Percentiles rank a stretch among this genome's conserved stretches.
Evolutionary conservation across 2,113 vertebrate species (phyloP).

Genomic region (Tringa solitaria): DNA sequence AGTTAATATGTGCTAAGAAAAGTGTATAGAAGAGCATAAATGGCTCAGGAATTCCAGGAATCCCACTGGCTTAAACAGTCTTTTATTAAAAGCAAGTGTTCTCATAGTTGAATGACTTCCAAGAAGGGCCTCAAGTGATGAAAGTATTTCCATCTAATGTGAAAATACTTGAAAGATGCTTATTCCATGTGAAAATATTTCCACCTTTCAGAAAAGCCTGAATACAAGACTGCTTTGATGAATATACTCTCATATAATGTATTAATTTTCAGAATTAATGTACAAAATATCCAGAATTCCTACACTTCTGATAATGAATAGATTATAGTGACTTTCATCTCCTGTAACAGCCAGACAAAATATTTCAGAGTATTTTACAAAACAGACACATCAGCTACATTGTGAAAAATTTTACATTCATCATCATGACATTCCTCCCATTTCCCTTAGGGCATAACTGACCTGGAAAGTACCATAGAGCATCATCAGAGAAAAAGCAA

Average conservation of each 20-base stretch:
- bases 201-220: slow-evolving; percentile 6
- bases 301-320: background rate
- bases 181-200: slow-evolving; percentile 29
- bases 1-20: slow-evolving; percentile 19
- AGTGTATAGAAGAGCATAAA: slow-evolving; percentile 31
- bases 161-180: slow-evolving; percentile 20
- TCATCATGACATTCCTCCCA: background rate
- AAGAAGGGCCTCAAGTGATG: slow-evolving; percentile 34
- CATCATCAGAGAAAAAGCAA: background rate
- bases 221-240: background rate
- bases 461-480: background rate
- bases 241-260: background rate
- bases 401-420: background rate
- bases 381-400: background rate
- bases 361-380: background rate
- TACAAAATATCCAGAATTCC: background rate
- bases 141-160: slow-evolving; percentile 23
- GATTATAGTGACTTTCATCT: background rate
- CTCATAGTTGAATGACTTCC: slow-evolving; percentile 46
- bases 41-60: slow-evolving; percentile 39
- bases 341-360: background rate
- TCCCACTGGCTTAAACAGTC: slow-evolving; percentile 18
- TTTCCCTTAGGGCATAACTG: background rate
- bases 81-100: slow-evolving; percentile 46
- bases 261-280: background rate